Evolutionary conservation across 2,113 vertebrate genomes (phyloP).

Genomic region (Neomonachus schauinslandi): DNA sequence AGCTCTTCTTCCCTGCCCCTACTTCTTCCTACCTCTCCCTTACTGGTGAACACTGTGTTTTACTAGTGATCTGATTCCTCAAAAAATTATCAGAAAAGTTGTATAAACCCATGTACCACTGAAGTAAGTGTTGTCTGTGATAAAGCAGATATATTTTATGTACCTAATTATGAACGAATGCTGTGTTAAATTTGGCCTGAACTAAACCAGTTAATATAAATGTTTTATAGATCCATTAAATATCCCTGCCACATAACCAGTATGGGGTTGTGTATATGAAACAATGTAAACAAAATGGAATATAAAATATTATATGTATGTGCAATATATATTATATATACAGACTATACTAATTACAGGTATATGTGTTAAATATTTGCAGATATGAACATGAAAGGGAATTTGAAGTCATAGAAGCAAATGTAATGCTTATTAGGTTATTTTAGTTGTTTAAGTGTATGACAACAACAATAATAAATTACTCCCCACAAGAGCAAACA

Average conservation of each 20-base stretch:
- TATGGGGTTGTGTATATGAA: background rate
- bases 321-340: background rate
- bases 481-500: background rate
- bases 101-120: background rate
- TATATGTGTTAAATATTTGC: slow-evolving; percentile 35
- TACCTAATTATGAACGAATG: background rate
- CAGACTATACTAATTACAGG: background rate
- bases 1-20: background rate
- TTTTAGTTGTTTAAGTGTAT: background rate
- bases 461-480: background rate
- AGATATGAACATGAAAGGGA: background rate
- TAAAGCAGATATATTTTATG: background rate
- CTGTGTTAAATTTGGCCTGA: background rate
- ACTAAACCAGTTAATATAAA: background rate
- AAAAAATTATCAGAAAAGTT: background rate
- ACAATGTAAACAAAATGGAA: background rate
- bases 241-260: background rate
- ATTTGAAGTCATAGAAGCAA: slow-evolving; percentile 5
- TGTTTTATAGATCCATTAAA: background rate
- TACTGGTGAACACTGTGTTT: background rate
- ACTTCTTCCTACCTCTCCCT: background rate
- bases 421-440: background rate
- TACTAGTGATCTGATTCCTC: background rate
- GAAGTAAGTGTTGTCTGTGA: background rate
- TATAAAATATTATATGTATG: background rate